Base-by-base conservation (phyloP, 2,113 vertebrate genomes). In the Barbus barbus region DNA sequence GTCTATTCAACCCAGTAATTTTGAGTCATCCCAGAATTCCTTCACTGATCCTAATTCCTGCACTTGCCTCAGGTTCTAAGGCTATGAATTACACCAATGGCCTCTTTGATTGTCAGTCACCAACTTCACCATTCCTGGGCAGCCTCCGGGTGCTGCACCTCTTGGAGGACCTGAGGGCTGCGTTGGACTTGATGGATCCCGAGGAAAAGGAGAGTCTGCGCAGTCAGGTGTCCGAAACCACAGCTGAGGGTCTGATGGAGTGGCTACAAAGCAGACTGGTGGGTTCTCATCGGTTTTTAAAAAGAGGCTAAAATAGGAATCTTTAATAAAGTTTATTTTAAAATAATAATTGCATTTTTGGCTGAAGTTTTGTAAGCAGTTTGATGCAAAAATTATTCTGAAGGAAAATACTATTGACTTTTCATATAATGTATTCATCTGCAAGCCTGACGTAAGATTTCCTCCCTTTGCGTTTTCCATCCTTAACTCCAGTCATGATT, bases 61-160 rank as follows among this genome's bases (percentile, higher is more conserved):
- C 31, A 44, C 12, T 48, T 48, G 13, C n/a, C 56, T 5, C 84
- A 99, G 98, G 98, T 90, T 99, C 98, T 67, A 99, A 99, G 93
- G 97, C 97, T 0, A 92, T 99, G 92, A 97, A 98, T 63, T 99
- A 97, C 90, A 95, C 97, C 87, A 99, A 98, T 7, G 97, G 98
- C 28, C 93, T 99, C 84, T 99, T 98, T 77, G 97, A 98, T 91
- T 99, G 98, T 91, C 98, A 99, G 92, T 99, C 98, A 0, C 98
- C 98, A 41, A 97, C 96, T 0, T 99, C 98, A 0, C 98, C 98
- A 0, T 97, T 98, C 91, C 92, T 99, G 91, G 98, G 98, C 6
- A 91, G 97, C 84, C 91, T 98, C 22, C 95, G 97, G 31, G 97
- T 95, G 0, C 92, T 99, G 86, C 97, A 99, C 73, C 94, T 99